Conservation (phyloP, 2,888 invertebrate species). For the Geophilus truncorum region DNA sequence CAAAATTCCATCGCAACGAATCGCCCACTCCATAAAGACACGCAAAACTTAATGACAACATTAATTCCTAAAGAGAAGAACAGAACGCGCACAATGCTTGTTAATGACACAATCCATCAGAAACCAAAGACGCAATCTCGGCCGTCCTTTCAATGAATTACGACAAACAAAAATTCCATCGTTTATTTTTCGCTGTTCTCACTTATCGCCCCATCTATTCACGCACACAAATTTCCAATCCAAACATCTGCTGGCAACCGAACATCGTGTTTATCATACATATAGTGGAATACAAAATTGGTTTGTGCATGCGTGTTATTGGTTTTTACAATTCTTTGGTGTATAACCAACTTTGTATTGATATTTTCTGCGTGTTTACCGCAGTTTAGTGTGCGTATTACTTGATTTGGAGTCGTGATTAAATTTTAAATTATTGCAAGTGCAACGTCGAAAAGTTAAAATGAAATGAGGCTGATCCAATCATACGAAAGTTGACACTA, state of each 20-base stretch:
- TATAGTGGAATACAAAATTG: no score
- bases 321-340: no score
- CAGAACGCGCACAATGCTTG: background rate
- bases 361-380: background rate
- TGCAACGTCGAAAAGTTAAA: background rate
- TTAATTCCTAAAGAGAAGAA: constrained; percentile 11
- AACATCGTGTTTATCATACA: no score
- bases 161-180: background rate
- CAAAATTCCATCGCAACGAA: constrained; percentile 6
- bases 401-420: background rate
- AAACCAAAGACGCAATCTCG: background rate
- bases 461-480: background rate
- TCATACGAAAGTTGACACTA: background rate
- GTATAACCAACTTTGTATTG: no score
- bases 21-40: background rate
- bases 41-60: constrained; percentile 10
- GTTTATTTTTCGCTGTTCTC: background rate
- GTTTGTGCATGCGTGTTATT: no score
- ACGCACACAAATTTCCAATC: background rate
- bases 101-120: background rate
- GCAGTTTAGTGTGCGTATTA: background rate
- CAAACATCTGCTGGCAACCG: background rate
- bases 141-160: background rate
- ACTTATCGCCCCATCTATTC: background rate
- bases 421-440: background rate